Conservation (phyloP, 2,797 vertebrate genomes). For the Sebastes goodei region DNA sequence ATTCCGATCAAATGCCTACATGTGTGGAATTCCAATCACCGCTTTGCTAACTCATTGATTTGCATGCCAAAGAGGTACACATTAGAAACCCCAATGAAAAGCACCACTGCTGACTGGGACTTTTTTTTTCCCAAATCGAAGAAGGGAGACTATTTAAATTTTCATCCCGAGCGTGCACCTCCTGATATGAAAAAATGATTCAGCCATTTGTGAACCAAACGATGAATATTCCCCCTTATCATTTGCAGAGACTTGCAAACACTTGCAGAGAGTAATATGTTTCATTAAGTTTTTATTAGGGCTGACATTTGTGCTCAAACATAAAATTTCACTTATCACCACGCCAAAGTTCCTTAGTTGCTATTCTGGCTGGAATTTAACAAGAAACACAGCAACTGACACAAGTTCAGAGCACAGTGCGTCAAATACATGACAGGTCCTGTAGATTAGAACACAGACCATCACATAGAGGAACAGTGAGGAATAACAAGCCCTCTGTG, state of each 20-base stretch:
- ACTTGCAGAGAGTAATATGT: conserved; percentile 13
- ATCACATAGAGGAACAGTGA: conserved; percentile 17
- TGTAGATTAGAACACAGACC: conserved; percentile 32
- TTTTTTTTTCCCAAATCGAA: conserved; percentile 21
- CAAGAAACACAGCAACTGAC: background rate
- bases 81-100: conserved; percentile 25
- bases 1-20: conserved; percentile 75
- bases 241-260: conserved; percentile 10
- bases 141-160: conserved; percentile 18
- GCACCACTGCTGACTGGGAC: conserved; percentile 33
- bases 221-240: conserved; percentile 10
- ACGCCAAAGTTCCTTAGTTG: background rate
- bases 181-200: conserved; percentile 28
- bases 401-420: background rate
- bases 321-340: background rate
- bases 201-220: conserved; percentile 27
- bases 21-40: conserved; percentile 67
- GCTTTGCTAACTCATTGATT: conserved; percentile 64
- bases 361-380: background rate
- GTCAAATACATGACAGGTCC: conserved; percentile 12
- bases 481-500: conserved; percentile 48
- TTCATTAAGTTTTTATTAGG: conserved; percentile 18
- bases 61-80: conserved; percentile 60
- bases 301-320: conserved; percentile 14
- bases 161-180: conserved; percentile 4